These are phyloP conservation scores for Ostrea denselamellosa DNA, from an alignment of 1,140 invertebrate species.

Conservation along the genomic window DNA sequence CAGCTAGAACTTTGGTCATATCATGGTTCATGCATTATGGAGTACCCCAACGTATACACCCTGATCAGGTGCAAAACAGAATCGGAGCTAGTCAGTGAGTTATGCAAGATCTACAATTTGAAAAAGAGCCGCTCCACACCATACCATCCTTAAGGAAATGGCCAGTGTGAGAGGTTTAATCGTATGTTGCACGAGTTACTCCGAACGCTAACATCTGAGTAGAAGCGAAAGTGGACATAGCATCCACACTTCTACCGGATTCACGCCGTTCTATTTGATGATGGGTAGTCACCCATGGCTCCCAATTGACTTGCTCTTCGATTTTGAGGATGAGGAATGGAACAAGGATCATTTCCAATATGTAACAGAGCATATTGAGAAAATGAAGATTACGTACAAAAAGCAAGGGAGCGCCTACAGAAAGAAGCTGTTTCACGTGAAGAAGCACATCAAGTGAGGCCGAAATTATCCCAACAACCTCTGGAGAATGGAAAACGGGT, in stretches of 20 bases:
- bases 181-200: not conserved
- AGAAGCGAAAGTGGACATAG: slow-evolving; percentile 54
- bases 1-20: slow-evolving; percentile 35
- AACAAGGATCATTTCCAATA: too few relatives aligned
- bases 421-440: slow-evolving; percentile 20
- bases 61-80: slow-evolving; percentile 49
- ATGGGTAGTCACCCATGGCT: slow-evolving; percentile 50
- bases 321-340: too few relatives aligned
- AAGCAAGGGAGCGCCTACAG: slow-evolving; percentile 27
- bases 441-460: not conserved
- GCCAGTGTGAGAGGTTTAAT: slow-evolving; percentile 42
- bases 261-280: slow-evolving; percentile 50
- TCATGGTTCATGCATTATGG: slow-evolving; percentile 41
- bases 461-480: not conserved
- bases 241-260: slow-evolving; percentile 51
- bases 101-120: slow-evolving; percentile 42
- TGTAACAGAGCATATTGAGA: too few relatives aligned
- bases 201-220: slow-evolving; percentile 20
- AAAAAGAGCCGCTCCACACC: slow-evolving; percentile 42
- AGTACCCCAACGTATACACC: slow-evolving; percentile 42
- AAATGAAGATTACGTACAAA: too few relatives aligned
- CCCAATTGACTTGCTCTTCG: slow-evolving; percentile 42
- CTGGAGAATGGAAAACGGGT: slow-evolving; percentile 7
- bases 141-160: slow-evolving; percentile 40
- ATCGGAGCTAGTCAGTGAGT: slow-evolving; percentile 62